Conservation (phyloP, 64 coral and sea anemone genomes). For the Actinia tenebrosa region DNA sequence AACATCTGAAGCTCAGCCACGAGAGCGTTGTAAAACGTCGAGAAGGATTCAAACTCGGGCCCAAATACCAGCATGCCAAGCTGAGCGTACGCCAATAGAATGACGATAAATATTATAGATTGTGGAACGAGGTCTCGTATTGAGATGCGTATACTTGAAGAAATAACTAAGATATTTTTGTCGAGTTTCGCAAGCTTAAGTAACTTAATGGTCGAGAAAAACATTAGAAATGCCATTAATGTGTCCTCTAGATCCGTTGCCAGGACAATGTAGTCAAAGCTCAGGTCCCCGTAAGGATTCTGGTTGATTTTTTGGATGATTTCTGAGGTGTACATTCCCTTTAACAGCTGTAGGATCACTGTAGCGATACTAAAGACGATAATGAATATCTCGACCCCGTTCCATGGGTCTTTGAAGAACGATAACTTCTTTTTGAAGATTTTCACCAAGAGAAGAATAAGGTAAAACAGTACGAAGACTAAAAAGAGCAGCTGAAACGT, state of each 20-base stretch:
- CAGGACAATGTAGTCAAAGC: slow-evolving; percentile 43
- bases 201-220: slow-evolving; percentile 56
- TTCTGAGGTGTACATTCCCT: slow-evolving; percentile 17
- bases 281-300: slow-evolving; percentile 63
- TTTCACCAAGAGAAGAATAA: slow-evolving; percentile 18
- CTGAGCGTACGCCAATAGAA: slow-evolving; percentile 43
- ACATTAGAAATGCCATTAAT: slow-evolving; percentile 40
- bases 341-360: slow-evolving; percentile 4
- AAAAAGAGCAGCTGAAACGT: slow-evolving; percentile 41
- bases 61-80: slow-evolving; percentile 64
- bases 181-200: slow-evolving; percentile 55
- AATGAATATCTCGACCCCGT: slow-evolving; percentile 27
- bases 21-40: slow-evolving; percentile 1
- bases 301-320: slow-evolving; percentile 37
- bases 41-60: not conserved
- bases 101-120: slow-evolving; percentile 35
- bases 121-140: slow-evolving; percentile 18
- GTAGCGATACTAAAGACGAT: slow-evolving; percentile 19
- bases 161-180: slow-evolving; percentile 32
- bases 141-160: slow-evolving; percentile 27
- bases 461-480: slow-evolving; percentile 30
- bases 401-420: slow-evolving; percentile 46
- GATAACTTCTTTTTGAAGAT: not conserved
- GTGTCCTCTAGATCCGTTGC: slow-evolving; percentile 44
- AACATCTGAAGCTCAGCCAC: not conserved